phyloP scores from a whole-genome alignment of 92 coral and sea anemone species.

The Epizoanthus illoricatus region DNA sequence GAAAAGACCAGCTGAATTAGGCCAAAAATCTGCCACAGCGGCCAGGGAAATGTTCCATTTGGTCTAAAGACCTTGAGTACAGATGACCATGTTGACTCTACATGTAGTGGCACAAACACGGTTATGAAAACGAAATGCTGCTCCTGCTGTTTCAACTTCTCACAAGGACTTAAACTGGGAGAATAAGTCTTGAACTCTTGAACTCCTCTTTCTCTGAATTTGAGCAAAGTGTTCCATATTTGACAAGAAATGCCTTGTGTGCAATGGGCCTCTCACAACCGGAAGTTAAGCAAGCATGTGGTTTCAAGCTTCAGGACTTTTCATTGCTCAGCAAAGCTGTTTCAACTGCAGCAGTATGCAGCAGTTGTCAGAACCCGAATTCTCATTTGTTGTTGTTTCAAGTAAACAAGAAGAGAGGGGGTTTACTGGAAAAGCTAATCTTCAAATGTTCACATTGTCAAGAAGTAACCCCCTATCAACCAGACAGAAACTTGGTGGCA shows the following conservation, averaged over 20 bases:
- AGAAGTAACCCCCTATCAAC: slow-evolving; percentile 18
- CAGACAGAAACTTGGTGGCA: slow-evolving; percentile 8
- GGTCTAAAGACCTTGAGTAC: not conserved
- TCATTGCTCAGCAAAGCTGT: not conserved
- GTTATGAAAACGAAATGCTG: not conserved
- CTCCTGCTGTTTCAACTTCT: not conserved
- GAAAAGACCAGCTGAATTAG: slow-evolving; percentile 23
- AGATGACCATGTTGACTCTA: not conserved
- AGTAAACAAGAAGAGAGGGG: too few species aligned
- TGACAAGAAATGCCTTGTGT: slow-evolving; percentile 14
- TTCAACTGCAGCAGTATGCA: slow-evolving; percentile 3
- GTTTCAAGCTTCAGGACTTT: slow-evolving; percentile 19
- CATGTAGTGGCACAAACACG: not conserved
- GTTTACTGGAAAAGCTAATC: too few species aligned
- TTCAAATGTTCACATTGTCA: not conserved
- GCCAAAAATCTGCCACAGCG: not conserved
- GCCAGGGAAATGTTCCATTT: slow-evolving; percentile 10
- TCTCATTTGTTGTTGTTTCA: not conserved
- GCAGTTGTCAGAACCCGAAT: slow-evolving; percentile 7
- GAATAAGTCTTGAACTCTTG: not conserved
- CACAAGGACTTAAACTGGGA: not conserved
- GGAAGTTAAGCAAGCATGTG: slow-evolving; percentile 1
- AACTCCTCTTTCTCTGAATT: not conserved
- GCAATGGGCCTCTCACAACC: slow-evolving; percentile 12
- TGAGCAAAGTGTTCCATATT: not conserved